These are phyloP conservation scores for Xiphophorus maculatus DNA, from an alignment of 2,113 vertebrate genomes.

Conservation along the genomic window DNA sequence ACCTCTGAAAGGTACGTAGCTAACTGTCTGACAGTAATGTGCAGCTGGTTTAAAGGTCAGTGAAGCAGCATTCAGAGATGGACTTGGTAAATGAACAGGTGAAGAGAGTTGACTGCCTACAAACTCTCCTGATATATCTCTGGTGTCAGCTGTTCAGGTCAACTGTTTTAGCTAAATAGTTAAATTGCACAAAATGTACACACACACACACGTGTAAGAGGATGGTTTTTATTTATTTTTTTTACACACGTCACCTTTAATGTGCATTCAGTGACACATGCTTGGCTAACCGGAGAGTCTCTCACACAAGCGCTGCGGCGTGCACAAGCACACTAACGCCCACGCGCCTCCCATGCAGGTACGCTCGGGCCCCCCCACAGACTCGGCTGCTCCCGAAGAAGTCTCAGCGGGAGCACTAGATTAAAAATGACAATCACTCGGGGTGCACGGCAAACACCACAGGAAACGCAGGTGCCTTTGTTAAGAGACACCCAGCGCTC, in stretches of 20 bases:
- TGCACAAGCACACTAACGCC: conserved; percentile 23
- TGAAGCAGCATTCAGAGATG: not conserved
- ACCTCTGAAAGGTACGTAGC: too few species aligned
- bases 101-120: not conserved
- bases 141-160: conserved; percentile 63
- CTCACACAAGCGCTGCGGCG: conserved; percentile 18
- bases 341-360: conserved; percentile 53
- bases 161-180: conserved; percentile 37
- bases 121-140: conserved; percentile 24
- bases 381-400: conserved; percentile 70
- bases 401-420: conserved; percentile 75
- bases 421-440: conserved; percentile 85
- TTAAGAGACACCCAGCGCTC: conserved; percentile 82
- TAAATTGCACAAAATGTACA: not conserved
- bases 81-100: not conserved
- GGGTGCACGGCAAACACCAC: conserved; percentile 78
- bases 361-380: conserved; percentile 65
- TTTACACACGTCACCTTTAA: conserved; percentile 3
- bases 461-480: conserved; percentile 86
- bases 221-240: not conserved
- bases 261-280: conserved; percentile 42
- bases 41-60: not conserved
- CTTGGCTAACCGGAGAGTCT: conserved; percentile 54
- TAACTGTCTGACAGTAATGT: not conserved
- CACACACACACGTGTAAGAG: not conserved